Evolutionary conservation across 2,797 vertebrate genomes (phyloP).

Genomic region (Sebastes hubbsi): DNA sequence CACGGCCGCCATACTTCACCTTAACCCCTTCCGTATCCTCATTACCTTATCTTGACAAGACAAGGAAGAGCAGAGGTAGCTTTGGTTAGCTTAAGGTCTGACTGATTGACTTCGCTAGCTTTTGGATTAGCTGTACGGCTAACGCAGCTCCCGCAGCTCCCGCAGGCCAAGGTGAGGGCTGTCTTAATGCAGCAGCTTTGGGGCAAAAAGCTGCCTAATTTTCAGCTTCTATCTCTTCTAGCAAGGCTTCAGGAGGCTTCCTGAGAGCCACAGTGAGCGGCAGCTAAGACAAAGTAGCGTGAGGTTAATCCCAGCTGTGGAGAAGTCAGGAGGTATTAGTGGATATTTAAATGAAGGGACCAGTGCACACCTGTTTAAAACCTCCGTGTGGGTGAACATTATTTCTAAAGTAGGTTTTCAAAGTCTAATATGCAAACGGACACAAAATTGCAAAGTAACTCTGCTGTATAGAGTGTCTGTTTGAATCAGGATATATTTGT

Average conservation of each 20-base stretch:
- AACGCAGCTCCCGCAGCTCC: slow-evolving; percentile 48
- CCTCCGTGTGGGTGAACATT: background rate
- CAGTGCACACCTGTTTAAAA: slow-evolving; percentile 66
- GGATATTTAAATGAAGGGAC: slow-evolving; percentile 67
- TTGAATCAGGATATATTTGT: background rate
- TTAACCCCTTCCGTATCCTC: slow-evolving; percentile 62
- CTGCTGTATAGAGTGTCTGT: background rate
- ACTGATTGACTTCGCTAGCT: slow-evolving; percentile 70
- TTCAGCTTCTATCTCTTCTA: slow-evolving; percentile 66
- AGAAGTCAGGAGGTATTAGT: slow-evolving; percentile 64
- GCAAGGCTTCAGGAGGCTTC: slow-evolving; percentile 56
- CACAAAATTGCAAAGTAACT: background rate
- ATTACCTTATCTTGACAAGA: slow-evolving; percentile 74
- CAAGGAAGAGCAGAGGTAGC: slow-evolving; percentile 59
- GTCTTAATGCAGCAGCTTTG: slow-evolving; percentile 75
- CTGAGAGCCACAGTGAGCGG: slow-evolving; percentile 28
- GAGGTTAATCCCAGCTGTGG: slow-evolving; percentile 71
- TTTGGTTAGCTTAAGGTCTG: slow-evolving; percentile 64
- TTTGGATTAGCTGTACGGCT: slow-evolving; percentile 73
- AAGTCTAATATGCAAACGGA: slow-evolving; percentile 8
- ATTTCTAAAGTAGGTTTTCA: slow-evolving; percentile 17
- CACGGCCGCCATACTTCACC: slow-evolving; percentile 46
- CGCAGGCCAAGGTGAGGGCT: slow-evolving; percentile 74
- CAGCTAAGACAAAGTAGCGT: slow-evolving; percentile 73
- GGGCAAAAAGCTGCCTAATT: slow-evolving; percentile 73